A percentile compares a stretch with the other conserved stretches of the same genome.
phyloP scores from a whole-genome alignment of 2,888 invertebrate species.

The Therioaphis trifolii region DNA sequence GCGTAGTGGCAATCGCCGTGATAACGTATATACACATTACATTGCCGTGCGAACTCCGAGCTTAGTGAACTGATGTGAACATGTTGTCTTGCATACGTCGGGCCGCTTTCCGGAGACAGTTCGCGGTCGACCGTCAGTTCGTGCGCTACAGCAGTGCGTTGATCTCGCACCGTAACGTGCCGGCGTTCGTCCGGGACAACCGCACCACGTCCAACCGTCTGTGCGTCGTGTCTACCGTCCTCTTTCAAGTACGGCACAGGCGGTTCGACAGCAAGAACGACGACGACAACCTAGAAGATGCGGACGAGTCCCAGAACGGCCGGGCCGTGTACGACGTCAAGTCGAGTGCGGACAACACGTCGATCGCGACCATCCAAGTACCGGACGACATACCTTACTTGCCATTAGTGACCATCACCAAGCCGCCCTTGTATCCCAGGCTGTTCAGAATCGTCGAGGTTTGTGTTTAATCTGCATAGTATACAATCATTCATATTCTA shows the following conservation, averaged over 20 bases:
- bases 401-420: constrained; percentile 91
- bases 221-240: background rate
- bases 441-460: constrained; percentile 98
- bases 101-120: background rate
- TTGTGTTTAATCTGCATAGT: no score
- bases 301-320: constrained; percentile 40
- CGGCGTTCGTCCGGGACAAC: background rate
- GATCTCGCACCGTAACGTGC: constrained; percentile 9
- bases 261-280: constrained; percentile 52
- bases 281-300: constrained; percentile 8
- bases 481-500: no score
- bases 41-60: no score
- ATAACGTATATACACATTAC: no score
- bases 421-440: constrained; percentile 96
- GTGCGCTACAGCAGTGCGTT: constrained; percentile 1
- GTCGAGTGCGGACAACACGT: constrained; percentile 33
- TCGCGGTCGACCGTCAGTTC: background rate
- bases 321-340: constrained; percentile 45
- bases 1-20: background rate
- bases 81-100: constrained; percentile 29
- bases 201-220: background rate
- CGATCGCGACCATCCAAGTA: constrained; percentile 83
- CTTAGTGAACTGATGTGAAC: no score
- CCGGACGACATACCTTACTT: constrained; percentile 97
- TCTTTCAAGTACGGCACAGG: constrained; percentile 40